Conservation (phyloP, 2,888 invertebrate species). For the Malthinus seriepunctatus region DNA sequence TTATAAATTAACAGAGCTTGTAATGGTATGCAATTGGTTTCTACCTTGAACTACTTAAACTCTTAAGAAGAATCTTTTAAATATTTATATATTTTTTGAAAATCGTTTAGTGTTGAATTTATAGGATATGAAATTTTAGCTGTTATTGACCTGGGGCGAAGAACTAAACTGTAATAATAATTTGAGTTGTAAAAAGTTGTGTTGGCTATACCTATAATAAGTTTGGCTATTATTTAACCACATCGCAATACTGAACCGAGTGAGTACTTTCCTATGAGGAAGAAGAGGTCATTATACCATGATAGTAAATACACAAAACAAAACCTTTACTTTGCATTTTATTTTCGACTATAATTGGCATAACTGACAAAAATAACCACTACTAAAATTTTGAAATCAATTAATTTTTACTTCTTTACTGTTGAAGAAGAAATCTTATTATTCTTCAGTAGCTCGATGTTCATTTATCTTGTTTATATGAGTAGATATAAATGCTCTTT, state of each 20-base stretch:
- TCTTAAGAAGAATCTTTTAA: neutral
- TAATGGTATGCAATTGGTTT: neutral
- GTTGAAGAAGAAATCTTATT: no score
- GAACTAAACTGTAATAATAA: neutral
- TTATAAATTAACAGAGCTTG: neutral
- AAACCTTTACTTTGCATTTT: neutral
- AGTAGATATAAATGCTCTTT: no score
- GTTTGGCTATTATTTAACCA: conserved; percentile 10
- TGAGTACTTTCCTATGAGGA: neutral
- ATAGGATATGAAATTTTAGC: neutral
- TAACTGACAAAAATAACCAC: no score
- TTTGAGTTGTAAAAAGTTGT: conserved; percentile 1
- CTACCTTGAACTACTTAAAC: conserved; percentile 5
- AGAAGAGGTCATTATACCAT: conserved; percentile 18
- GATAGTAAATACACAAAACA: conserved; percentile 3
- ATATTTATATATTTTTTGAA: no score
- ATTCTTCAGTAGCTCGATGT: no score
- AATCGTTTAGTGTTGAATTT: neutral
- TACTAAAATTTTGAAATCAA: no score
- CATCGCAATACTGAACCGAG: conserved; percentile 6
- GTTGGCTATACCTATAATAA: neutral
- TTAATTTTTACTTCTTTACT: no score
- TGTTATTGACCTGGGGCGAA: conserved; percentile 1
- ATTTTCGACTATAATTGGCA: neutral
- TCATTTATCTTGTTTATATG: no score